These are phyloP conservation scores for Pseudorectes ferrugineus DNA, from an alignment of 2,113 vertebrate genomes.

Conservation along the genomic window DNA sequence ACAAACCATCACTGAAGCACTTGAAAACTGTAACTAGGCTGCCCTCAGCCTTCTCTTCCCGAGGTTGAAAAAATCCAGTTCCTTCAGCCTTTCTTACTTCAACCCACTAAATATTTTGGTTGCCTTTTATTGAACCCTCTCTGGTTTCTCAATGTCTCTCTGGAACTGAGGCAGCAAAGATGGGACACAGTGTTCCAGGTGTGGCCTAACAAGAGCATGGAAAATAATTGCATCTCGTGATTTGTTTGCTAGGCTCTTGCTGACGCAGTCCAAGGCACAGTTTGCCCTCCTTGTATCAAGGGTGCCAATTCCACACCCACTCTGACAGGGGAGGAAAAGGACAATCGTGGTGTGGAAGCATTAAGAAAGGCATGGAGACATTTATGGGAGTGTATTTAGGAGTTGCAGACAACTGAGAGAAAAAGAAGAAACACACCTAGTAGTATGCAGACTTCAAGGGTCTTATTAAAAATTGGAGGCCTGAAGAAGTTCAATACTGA, in stretches of 20 bases:
- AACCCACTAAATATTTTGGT: background rate
- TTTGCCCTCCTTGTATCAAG: background rate
- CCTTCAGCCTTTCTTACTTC: background rate
- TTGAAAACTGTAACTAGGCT: background rate
- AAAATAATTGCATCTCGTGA: background rate
- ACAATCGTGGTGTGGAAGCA: background rate
- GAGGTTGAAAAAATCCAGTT: background rate
- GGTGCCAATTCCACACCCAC: background rate
- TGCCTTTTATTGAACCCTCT: background rate
- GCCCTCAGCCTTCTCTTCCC: background rate
- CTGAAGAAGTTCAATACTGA: background rate
- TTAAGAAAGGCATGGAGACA: background rate
- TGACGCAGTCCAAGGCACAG: rapidly evolving
- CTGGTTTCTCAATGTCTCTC: background rate
- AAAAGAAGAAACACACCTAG: background rate
- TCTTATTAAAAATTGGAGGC: background rate
- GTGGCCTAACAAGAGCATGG: background rate
- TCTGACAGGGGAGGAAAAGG: background rate
- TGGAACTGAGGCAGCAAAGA: background rate
- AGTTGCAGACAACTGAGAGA: background rate
- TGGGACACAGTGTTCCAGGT: background rate
- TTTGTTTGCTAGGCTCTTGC: background rate
- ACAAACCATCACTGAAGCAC: background rate
- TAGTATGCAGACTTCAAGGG: background rate
- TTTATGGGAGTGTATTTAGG: background rate